Base-by-base conservation (phyloP, 2,888 invertebrate species). In the Rhorus exstirpatorius region DNA sequence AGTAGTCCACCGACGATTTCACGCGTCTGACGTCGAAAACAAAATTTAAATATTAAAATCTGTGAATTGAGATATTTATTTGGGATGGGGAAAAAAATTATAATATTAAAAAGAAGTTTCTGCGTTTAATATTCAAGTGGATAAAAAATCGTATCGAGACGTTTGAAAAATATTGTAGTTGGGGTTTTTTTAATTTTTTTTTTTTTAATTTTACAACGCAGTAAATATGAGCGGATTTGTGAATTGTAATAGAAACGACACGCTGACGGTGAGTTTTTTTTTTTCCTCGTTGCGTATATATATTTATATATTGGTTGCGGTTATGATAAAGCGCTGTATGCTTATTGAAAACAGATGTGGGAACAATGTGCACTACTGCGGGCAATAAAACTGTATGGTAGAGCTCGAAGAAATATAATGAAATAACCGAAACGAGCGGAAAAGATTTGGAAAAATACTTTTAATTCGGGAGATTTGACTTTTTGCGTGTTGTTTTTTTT, bases 241-340 rank as follows among this genome's bases (percentile, higher is more conserved):
- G 17, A 83, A 80, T 82, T 89, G 89, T 76, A 85, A 87, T 38
- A 88, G 85, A 71, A 85, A 83, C 24, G 87, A 89, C 58, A 83
- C 88, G 24, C 75, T 88, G 14, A 88, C 88, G 87, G 90, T 90
- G 77, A 90, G 89, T 88, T 68, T 63, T n/a, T n/a, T n/a, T 88
- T 74, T 65, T 77, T 82, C 77, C 79, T 77, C 51, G 65, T 84
- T 79, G 70, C 75, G 21, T 76, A 82, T 75, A 74, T 51, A 35
- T 63, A 24, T 8, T 4, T 10, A 14, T 26, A 24, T 51, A 63
- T 4, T n/a, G 41, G 14, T 10, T 46, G 38, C 1, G 14, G 2
- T n/a, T 14, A 63, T 35, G 21, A 31, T 49, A 21, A 51, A 19
- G 38, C n/a, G 14, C 10, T 10, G n/a, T n/a, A n/a, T n/a, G n/a